These are phyloP conservation scores for Pelusios castaneus DNA, from an alignment of 2,113 vertebrate species.

Conservation along the genomic window DNA sequence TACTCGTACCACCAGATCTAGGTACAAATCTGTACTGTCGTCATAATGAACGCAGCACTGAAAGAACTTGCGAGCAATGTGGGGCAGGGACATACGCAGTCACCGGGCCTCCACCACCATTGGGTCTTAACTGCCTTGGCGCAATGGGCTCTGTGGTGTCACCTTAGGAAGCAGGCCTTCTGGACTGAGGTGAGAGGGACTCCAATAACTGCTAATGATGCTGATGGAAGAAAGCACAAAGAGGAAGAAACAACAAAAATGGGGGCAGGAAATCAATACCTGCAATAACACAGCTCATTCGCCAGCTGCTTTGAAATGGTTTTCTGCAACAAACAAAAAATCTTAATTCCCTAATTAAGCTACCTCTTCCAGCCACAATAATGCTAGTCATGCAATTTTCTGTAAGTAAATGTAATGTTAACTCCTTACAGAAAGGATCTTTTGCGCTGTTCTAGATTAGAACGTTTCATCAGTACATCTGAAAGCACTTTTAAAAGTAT, in stretches of 20 bases:
- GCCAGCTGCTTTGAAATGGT: constrained; percentile 18
- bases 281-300: not conserved
- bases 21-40: too few species aligned
- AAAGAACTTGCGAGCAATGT: too few species aligned
- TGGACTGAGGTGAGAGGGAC: not conserved
- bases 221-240: not conserved
- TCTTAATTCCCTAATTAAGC: not conserved
- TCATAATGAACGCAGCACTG: too few species aligned
- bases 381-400: not conserved
- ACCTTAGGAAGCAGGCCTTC: constrained; percentile 14
- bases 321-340: not conserved
- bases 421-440: not conserved
- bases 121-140: too few species aligned
- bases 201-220: not conserved
- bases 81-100: too few species aligned
- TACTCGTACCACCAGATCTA: too few species aligned
- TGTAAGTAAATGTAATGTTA: constrained; percentile 3
- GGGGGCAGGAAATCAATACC: not conserved
- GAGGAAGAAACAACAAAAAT: not conserved
- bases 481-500: not conserved
- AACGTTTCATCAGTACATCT: not conserved
- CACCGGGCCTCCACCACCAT: too few species aligned
- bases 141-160: constrained; percentile 43
- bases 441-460: not conserved
- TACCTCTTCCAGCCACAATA: not conserved